A percentile compares a stretch with the other conserved stretches of the same genome.
These are phyloP conservation scores for Cephalopholis sonnerati DNA, from an alignment of 2,113 vertebrate species.

Conservation along the genomic window DNA sequence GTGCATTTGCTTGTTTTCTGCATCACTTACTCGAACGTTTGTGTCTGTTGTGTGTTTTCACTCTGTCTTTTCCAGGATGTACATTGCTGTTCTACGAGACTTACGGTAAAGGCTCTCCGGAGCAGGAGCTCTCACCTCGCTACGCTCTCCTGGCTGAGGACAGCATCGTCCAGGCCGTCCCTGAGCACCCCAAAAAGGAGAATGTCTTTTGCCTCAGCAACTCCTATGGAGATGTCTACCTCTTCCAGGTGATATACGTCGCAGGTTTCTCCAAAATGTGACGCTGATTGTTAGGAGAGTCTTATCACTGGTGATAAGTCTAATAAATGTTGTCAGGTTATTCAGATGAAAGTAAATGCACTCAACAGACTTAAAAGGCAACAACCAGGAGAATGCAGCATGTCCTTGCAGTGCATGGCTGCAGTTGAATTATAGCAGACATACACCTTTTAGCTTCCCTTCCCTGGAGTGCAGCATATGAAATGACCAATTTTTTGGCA, in stretches of 20 bases:
- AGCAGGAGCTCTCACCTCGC: conserved; percentile 89
- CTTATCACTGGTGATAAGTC: background rate
- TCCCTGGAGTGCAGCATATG: background rate
- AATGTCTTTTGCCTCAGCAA: conserved; percentile 99
- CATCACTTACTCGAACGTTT: background rate
- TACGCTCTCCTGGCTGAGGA: conserved; percentile 94
- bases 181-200: conserved; percentile 97
- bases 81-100: conserved; percentile 96
- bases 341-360: too few relatives aligned
- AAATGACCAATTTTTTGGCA: conserved; percentile 30
- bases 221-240: conserved; percentile 94
- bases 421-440: conserved; percentile 8
- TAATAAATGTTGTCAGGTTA: too few relatives aligned
- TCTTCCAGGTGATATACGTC: conserved; percentile 91
- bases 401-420: background rate
- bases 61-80: conserved; percentile 86
- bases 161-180: conserved; percentile 95
- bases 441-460: background rate
- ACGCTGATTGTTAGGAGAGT: background rate
- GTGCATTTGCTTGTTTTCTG: background rate
- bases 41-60: background rate
- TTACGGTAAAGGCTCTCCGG: conserved; percentile 89
- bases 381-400: background rate
- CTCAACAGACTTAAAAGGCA: background rate
- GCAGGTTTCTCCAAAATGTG: background rate